Conservation (phyloP, 2,797 vertebrate species). For the Neopelma chrysocephalum region DNA sequence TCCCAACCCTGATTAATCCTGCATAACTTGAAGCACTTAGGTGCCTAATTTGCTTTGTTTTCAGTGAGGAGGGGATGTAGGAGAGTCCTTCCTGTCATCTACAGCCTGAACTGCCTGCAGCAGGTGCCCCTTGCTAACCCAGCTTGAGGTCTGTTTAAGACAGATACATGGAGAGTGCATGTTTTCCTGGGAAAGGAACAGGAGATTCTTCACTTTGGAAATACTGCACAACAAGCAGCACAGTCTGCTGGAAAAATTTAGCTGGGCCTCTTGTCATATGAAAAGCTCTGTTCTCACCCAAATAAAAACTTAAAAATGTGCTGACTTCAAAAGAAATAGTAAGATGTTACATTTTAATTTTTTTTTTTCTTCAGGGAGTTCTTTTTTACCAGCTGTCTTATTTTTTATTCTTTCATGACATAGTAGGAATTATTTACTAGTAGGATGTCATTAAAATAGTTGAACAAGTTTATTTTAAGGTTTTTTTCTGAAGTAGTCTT, state of each 20-base stretch:
- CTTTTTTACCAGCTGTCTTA: background rate
- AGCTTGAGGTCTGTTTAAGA: background rate
- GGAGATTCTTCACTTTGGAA: background rate
- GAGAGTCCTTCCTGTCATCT: background rate
- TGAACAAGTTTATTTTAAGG: background rate
- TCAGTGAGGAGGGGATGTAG: background rate
- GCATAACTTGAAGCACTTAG: background rate
- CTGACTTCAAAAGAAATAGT: conserved; percentile 2
- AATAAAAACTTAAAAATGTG: conserved; percentile 5
- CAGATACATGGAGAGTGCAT: background rate
- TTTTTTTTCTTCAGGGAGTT: background rate
- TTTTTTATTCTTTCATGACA: background rate
- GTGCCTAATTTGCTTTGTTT: background rate
- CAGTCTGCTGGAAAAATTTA: conserved; percentile 33
- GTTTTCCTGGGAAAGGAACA: background rate
- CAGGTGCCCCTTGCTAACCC: background rate
- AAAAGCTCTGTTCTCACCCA: conserved; percentile 23
- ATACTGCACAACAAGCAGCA: background rate
- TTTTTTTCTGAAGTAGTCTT: background rate
- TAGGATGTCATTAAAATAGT: background rate
- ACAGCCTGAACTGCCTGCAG: background rate
- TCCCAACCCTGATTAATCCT: background rate
- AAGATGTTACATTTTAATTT: background rate
- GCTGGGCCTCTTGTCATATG: background rate
- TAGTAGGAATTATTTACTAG: background rate